phyloP scores from a whole-genome alignment of 2,888 invertebrate genomes.

The Melinaea menophilus region DNA sequence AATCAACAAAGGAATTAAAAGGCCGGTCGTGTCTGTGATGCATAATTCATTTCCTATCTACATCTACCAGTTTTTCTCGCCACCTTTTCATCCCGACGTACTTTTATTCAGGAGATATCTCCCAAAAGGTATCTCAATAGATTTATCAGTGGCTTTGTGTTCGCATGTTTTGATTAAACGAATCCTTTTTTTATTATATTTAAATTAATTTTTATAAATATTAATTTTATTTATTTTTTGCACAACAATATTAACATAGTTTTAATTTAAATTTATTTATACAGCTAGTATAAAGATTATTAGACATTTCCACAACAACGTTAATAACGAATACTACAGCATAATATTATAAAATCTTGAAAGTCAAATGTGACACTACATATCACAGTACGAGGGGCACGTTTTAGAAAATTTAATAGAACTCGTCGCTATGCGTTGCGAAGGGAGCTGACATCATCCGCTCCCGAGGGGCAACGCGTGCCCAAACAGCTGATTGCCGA shows the following conservation, averaged over 20 bases:
- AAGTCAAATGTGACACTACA: constrained; percentile 26
- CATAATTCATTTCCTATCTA: constrained; percentile 29
- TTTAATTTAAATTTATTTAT: too few relatives aligned
- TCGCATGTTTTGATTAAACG: constrained; percentile 4
- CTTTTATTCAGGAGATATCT: constrained; percentile 6
- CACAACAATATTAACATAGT: too few relatives aligned
- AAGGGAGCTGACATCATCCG: constrained; percentile 60
- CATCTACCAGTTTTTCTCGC: constrained; percentile 24
- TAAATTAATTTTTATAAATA: too few relatives aligned
- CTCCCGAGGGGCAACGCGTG: constrained; percentile 66
- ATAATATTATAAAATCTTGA: too few relatives aligned
- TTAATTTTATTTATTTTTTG: too few relatives aligned
- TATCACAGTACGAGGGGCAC: constrained; percentile 33
- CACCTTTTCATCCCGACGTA: constrained; percentile 16
- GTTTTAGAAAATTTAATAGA: constrained; percentile 59
- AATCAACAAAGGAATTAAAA: constrained; percentile 29
- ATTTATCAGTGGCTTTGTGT: constrained; percentile 11
- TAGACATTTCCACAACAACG: too few relatives aligned
- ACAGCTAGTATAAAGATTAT: too few relatives aligned
- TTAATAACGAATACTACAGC: too few relatives aligned
- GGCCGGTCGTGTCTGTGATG: constrained; percentile 21
- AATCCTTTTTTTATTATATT: too few relatives aligned
- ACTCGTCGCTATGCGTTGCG: constrained; percentile 45
- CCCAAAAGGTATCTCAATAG: not conserved
- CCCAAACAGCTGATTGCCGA: constrained; percentile 75